phyloP scores from a whole-genome alignment of 2,797 vertebrate species.

The Megalops cyprinoides region DNA sequence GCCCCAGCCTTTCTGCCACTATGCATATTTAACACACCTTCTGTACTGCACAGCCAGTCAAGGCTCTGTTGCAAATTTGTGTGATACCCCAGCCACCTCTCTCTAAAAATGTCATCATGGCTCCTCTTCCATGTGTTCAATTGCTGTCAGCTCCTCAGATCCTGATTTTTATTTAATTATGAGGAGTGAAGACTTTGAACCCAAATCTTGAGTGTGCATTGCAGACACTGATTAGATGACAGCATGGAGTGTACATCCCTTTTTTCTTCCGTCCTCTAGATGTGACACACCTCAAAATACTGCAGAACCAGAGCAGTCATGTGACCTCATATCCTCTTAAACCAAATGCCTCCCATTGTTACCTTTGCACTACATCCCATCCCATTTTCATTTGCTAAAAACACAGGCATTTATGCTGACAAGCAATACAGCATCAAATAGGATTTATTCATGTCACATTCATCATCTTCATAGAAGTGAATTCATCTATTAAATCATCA shows the following conservation, averaged over 20 bases:
- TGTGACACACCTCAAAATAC: slow-evolving; percentile 27
- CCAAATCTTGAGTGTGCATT: slow-evolving; percentile 38
- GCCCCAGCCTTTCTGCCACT: slow-evolving; percentile 19
- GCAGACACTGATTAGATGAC: slow-evolving; percentile 52
- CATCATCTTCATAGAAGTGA: not conserved
- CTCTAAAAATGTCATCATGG: slow-evolving; percentile 39
- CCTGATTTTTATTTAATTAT: slow-evolving; percentile 70
- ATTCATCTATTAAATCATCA: not conserved
- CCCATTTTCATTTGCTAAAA: not conserved
- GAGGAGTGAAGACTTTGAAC: slow-evolving; percentile 53
- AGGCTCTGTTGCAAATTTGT: not conserved
- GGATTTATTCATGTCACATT: not conserved
- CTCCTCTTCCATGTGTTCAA: slow-evolving; percentile 57
- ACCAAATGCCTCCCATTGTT: not conserved
- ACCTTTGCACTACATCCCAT: not conserved
- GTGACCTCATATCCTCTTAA: not conserved
- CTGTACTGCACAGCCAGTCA: not conserved
- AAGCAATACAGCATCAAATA: not conserved
- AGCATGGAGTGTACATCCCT: slow-evolving; percentile 15
- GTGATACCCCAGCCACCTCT: not conserved
- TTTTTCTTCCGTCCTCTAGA: not conserved
- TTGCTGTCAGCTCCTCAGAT: slow-evolving; percentile 60
- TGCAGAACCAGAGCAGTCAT: not conserved
- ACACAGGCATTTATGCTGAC: not conserved
- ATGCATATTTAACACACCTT: slow-evolving; percentile 25